Evolutionary conservation across 2,888 invertebrate species (phyloP).

Genomic region (Anagyrus pseudococci): DNA sequence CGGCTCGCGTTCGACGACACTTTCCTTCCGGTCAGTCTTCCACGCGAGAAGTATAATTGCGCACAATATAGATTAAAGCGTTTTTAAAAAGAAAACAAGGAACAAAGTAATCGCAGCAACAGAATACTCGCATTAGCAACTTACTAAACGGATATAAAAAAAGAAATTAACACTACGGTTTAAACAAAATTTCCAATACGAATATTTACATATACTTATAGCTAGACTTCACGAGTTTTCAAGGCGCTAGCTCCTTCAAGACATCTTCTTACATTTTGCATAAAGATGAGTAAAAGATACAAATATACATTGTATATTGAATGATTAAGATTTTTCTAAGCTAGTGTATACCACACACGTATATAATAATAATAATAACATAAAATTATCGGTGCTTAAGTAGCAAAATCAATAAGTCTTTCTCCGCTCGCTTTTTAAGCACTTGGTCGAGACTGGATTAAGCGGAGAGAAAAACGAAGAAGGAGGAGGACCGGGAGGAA

Average conservation of each 20-base stretch:
- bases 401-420: slow-evolving; percentile 2
- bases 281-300: slow-evolving; percentile 7
- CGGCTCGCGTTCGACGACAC: slow-evolving; percentile 29
- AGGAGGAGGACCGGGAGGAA: slow-evolving; percentile 21
- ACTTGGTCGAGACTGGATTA: background rate
- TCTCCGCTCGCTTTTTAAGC: slow-evolving; percentile 16
- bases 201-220: slow-evolving; percentile 9
- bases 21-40: slow-evolving; percentile 37
- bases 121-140: slow-evolving; percentile 13
- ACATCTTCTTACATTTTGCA: slow-evolving; percentile 24
- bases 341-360: no score
- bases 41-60: slow-evolving; percentile 28
- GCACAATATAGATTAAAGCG: slow-evolving; percentile 32
- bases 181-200: slow-evolving; percentile 1
- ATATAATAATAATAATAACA: no score
- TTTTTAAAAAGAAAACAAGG: slow-evolving; percentile 12
- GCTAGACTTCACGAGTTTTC: slow-evolving; percentile 9
- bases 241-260: slow-evolving; percentile 8
- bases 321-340: no score
- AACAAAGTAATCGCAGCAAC: no score
- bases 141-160: slow-evolving; percentile 11
- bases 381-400: slow-evolving; percentile 12
- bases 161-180: background rate
- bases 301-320: slow-evolving; percentile 8
- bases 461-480: background rate